phyloP scores from a whole-genome alignment of 2,113 vertebrate genomes.

The zebrafish (Danio rerio) region DNA sequence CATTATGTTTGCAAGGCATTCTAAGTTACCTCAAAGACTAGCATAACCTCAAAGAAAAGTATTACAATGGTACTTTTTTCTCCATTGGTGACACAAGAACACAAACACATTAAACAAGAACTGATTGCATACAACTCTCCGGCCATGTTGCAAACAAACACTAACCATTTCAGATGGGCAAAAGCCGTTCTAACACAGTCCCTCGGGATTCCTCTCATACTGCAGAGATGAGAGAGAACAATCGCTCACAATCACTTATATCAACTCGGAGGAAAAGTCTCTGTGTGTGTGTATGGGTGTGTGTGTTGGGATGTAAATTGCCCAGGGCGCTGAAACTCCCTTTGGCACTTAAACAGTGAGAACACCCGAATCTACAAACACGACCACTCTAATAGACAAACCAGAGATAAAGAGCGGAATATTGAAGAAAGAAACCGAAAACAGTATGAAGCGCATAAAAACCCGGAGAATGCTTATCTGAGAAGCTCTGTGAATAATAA shows the following conservation, averaged over 20 bases:
- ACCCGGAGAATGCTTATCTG: neutral
- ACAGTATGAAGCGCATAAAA: neutral
- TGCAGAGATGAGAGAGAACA: slow-evolving; percentile 11
- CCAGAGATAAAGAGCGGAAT: neutral
- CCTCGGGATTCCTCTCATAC: slow-evolving; percentile 4
- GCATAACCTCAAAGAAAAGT: neutral
- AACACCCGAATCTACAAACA: slow-evolving; percentile 29
- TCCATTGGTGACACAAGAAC: neutral
- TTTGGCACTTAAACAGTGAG: slow-evolving; percentile 29
- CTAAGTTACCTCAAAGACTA: neutral
- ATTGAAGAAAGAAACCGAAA: slow-evolving; percentile 19
- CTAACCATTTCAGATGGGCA: neutral
- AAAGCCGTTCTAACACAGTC: slow-evolving; percentile 18
- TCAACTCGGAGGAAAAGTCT: slow-evolving; percentile 1
- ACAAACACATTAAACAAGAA: neutral
- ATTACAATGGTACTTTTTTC: neutral
- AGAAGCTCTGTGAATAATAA: neutral
- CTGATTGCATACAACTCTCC: slow-evolving; percentile 7
- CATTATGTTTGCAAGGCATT: neutral
- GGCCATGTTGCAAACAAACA: neutral
- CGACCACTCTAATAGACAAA: slow-evolving; percentile 9
- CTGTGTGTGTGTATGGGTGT: slow-evolving; percentile 18
- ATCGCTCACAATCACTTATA: slow-evolving; percentile 16
- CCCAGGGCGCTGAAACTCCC: slow-evolving; percentile 33
- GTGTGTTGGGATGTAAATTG: slow-evolving; percentile 33